phyloP scores from a whole-genome alignment of 2,888 invertebrate species.

The Macaria liturata region DNA sequence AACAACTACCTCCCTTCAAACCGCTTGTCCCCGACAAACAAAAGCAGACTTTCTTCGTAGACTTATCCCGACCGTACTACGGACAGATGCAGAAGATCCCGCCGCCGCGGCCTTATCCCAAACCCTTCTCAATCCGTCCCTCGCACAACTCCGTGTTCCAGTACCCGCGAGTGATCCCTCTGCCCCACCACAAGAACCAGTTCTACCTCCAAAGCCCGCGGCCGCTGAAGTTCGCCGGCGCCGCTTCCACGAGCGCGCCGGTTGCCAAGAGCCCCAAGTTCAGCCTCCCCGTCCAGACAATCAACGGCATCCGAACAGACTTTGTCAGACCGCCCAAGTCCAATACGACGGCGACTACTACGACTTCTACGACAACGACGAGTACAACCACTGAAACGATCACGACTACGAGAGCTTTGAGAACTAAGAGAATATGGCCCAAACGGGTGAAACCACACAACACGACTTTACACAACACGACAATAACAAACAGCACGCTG shows the following conservation, averaged over 20 bases:
- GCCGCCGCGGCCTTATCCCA: conserved; percentile 54
- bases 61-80: conserved; percentile 52
- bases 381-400: conserved; percentile 53
- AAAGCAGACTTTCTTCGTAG: conserved; percentile 48
- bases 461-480: conserved; percentile 42
- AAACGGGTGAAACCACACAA: conserved; percentile 53
- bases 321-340: conserved; percentile 62
- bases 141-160: conserved; percentile 61
- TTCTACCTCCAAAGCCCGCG: conserved; percentile 48
- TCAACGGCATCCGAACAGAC: conserved; percentile 68
- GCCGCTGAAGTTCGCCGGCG: conserved; percentile 54
- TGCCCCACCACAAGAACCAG: conserved; percentile 49
- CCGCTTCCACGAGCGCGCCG: conserved; percentile 57
- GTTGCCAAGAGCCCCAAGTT: conserved; percentile 60
- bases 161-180: conserved; percentile 63
- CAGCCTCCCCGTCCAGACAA: conserved; percentile 68
- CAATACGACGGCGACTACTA: conserved; percentile 50
- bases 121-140: conserved; percentile 47
- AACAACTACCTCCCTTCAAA: conserved; percentile 62
- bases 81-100: conserved; percentile 50
- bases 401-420: conserved; percentile 61
- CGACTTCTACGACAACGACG: conserved; percentile 50
- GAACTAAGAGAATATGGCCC: conserved; percentile 79
- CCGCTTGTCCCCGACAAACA: conserved; percentile 58
- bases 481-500: conserved; percentile 44